Percentiles rank a stretch among this genome's conserved stretches.
Evolutionary conservation across 1,140 invertebrate species (phyloP).

Genomic region (Mesaphorura yosii): DNA sequence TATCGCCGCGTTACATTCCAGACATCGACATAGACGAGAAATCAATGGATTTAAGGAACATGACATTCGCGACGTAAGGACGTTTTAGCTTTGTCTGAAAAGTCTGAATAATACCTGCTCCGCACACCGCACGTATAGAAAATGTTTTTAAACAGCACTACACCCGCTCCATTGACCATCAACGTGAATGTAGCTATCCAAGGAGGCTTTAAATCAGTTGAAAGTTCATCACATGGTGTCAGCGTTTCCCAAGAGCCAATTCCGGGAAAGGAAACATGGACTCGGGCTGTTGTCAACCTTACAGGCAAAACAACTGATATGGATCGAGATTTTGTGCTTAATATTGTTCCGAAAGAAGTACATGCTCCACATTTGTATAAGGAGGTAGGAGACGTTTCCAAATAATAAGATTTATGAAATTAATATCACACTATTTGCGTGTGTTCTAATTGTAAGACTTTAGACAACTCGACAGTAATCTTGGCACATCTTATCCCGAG

Average conservation of each 20-base stretch:
- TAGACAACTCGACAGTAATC: constrained; percentile 13
- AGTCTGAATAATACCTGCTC: constrained; percentile 6
- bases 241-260: constrained; percentile 9
- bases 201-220: constrained; percentile 9
- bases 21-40: constrained; percentile 18
- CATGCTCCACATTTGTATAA: constrained; percentile 24
- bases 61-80: constrained; percentile 25
- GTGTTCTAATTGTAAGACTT: constrained; percentile 13
- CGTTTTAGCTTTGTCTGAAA: neutral
- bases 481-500: constrained; percentile 32
- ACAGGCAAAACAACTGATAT: constrained; percentile 29
- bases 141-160: neutral
- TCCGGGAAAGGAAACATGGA: constrained; percentile 16
- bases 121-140: neutral
- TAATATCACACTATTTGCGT: neutral
- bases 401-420: neutral
- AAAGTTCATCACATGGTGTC: constrained; percentile 23
- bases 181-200: constrained; percentile 1
- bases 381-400: constrained; percentile 17
- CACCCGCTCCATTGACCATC: constrained; percentile 1
- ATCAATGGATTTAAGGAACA: constrained; percentile 24
- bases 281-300: constrained; percentile 15
- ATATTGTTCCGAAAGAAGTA: constrained; percentile 21
- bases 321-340: constrained; percentile 32
- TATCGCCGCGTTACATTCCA: constrained; percentile 33